Base-by-base conservation (phyloP, 2,888 invertebrate genomes). In the Lithophane ornitopus region DNA sequence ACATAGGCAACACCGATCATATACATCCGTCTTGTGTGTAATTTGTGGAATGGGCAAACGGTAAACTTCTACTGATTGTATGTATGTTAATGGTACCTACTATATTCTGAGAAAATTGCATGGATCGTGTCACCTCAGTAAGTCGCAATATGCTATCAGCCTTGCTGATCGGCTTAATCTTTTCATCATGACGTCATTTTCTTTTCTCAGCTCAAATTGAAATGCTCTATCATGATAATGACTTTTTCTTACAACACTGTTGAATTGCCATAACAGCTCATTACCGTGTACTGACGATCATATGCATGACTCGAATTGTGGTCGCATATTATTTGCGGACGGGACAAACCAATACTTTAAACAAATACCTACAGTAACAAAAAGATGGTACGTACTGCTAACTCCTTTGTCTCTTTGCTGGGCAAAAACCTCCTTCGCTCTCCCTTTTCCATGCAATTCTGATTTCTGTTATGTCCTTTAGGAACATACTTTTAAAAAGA, bases 1-100 rank as follows among this genome's bases (percentile, higher is more conserved):
- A 74, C 61, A 59, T 77, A 62, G 56, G 70, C 19, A 87, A 63
- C 22, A 77, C 70, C 14, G 87, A 87, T 59, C 66, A 73, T 75
- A 54, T 87, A 71, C 85, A 73, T 61, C 76, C 77, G 54, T 66
- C 82, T 16, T 74, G 68, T 62, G 61, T 84, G 12, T 83, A 52
- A 62, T 65, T 44, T 9, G 28, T 44, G 58, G 11, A 63, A 52
- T 59, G 28, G 3, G 59, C 59, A 41, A 62, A 44, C 22, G 4
- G 68, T 83, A 72, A 67, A 59, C 56, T n/a, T 56, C 70, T 78
- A 65, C 73, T 72, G 72, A 83, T 67, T 86, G 81, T 58, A 26
- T 66, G 41, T 61, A 44, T 52, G 14, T 26, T 11, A 49, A 52
- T 28, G 14, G 22, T 16, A 44, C 12, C 3, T 49, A 34, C n/a